phyloP scores from a whole-genome alignment of 2,888 invertebrate genomes.

The Antheraea assamensis region DNA sequence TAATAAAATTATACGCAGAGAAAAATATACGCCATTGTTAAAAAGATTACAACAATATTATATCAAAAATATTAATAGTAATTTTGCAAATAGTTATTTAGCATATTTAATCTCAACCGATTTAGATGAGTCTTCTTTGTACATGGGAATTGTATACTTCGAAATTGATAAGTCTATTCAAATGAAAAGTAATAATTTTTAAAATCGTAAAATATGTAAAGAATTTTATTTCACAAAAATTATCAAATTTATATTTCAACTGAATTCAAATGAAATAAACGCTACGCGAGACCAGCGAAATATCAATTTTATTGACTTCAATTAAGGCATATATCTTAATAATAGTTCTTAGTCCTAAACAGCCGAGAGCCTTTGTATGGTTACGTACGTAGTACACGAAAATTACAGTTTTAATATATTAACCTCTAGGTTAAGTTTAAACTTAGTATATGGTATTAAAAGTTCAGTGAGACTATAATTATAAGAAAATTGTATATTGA shows the following conservation, averaged over 20 bases:
- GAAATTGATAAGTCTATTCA: too few relatives aligned
- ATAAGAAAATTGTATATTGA: background rate
- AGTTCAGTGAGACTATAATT: background rate
- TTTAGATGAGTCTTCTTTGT: too few relatives aligned
- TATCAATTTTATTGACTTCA: background rate
- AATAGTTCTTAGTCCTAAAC: background rate
- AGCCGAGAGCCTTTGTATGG: background rate
- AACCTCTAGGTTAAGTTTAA: background rate
- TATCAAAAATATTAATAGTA: too few relatives aligned
- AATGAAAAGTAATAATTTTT: too few relatives aligned
- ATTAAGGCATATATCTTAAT: background rate
- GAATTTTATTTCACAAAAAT: background rate
- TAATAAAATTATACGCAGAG: too few relatives aligned
- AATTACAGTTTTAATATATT: constrained; percentile 3
- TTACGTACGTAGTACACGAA: background rate
- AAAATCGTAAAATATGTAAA: too few relatives aligned
- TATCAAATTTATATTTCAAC: background rate
- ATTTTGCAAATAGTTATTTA: too few relatives aligned
- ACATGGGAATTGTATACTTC: too few relatives aligned
- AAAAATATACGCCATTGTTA: too few relatives aligned
- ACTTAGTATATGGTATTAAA: background rate
- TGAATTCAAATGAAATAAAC: background rate
- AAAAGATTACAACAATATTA: too few relatives aligned
- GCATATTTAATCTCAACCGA: too few relatives aligned
- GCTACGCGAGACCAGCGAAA: background rate